phyloP scores from a whole-genome alignment of 1,140 invertebrate species.

The Eriosoma lanigerum region DNA sequence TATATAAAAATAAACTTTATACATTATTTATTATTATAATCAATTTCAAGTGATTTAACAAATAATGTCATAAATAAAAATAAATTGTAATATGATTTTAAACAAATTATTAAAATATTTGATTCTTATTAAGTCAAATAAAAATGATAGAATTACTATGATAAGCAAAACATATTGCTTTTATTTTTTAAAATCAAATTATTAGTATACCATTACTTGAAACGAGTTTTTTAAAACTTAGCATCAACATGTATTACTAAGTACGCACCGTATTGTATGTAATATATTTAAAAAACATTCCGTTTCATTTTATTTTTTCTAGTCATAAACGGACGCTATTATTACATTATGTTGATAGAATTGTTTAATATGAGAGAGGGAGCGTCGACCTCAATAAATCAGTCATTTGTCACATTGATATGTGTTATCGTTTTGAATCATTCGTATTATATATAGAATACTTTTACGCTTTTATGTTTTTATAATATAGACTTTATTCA shows the following conservation, averaged over 20 bases:
- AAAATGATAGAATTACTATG: too few species aligned
- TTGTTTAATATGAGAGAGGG: not conserved
- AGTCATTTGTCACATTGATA: constrained; percentile 37
- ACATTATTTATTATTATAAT: too few species aligned
- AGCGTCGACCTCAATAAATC: constrained; percentile 47
- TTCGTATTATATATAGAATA: not conserved
- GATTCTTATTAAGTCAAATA: too few species aligned
- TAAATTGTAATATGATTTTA: too few species aligned
- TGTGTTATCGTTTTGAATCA: constrained; percentile 5
- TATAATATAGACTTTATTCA: not conserved
- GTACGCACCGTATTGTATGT: not conserved
- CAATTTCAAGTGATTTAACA: too few species aligned
- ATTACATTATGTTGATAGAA: not conserved
- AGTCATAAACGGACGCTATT: constrained; percentile 24
- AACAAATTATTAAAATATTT: too few species aligned
- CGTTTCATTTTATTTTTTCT: not conserved
- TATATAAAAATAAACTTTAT: too few species aligned
- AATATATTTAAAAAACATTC: not conserved
- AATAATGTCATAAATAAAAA: too few species aligned
- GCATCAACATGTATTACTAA: constrained; percentile 2
- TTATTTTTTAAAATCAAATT: too few species aligned
- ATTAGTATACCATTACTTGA: too few species aligned
- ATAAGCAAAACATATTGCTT: too few species aligned
- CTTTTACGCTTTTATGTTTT: not conserved
- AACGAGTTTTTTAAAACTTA: not conserved